Base-by-base conservation (phyloP, 2,797 vertebrate genomes). In the Florisuga fusca region DNA sequence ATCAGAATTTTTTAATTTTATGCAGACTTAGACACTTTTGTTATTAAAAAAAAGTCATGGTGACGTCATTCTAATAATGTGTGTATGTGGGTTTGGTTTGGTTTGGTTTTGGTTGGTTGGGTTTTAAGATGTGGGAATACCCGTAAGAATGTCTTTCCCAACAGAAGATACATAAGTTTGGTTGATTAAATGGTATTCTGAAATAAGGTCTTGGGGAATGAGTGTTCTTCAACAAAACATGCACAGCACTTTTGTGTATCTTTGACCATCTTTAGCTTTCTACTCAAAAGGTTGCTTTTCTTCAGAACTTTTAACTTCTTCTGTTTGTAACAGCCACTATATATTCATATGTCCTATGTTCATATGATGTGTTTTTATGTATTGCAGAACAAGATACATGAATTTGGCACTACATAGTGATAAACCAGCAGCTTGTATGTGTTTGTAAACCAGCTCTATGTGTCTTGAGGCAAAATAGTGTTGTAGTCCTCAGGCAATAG, bases 201-300 rank as follows among this genome's bases (percentile, higher is more conserved):
- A 82, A 66, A 43, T 11, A 73, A 34, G n/a, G 2, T 10, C 53
- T 72, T 85, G 55, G 33, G 26, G 18, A 76, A 54, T 76, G n/a
- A 31, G 2, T 53, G 41, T 82, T 71, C 61, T 82, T 84, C 7
- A 45, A 22, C 4, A n/a, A 69, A 84, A 31, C 3, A 1, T 31
- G 57, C 50, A 15, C 12, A 15, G 77, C 25, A 77, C 46, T 21
- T 85, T 33, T 69, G 31, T 83, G 11, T 91, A 50, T 88, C 79
- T 92, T 72, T 90, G 73, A 91, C 84, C 89, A 91, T 91, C 94
- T 94, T 96, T 95, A 96, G 96, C 89, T 96, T 62, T 33, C 36
- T 63, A 75, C 46, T 55, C 53, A 31, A 66, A 81, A 89, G 94
- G 87, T 97, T 89, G 69, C 33, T 85, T 94, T 86, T 94, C 95